Conservation (phyloP, 2,888 invertebrate species). For the Perizoma flavofasciatum region DNA sequence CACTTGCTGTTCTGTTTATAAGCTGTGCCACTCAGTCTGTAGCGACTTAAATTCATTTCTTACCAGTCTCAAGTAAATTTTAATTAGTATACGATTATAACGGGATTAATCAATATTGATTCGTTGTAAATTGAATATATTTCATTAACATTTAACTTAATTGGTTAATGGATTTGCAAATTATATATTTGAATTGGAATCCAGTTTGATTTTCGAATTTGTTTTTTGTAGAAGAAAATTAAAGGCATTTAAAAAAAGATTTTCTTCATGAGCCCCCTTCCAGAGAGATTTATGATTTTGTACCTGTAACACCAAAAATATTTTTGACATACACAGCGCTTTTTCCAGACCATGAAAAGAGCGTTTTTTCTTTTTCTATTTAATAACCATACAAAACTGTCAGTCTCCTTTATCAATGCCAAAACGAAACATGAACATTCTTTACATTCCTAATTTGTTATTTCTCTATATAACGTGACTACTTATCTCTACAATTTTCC, state of each 20-base stretch:
- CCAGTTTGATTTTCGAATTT: neutral
- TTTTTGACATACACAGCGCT: too few species aligned
- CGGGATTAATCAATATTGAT: neutral
- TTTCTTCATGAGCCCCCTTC: too few species aligned
- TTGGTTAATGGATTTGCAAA: neutral
- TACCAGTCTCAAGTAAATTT: conserved; percentile 1
- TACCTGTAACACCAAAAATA: too few species aligned
- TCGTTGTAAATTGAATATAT: neutral
- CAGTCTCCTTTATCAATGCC: too few species aligned
- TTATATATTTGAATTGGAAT: neutral
- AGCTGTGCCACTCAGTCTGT: neutral
- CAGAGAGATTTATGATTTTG: too few species aligned
- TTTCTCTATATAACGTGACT: conserved; percentile 8
- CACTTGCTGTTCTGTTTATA: neutral
- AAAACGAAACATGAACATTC: too few species aligned
- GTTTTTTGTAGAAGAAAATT: too few species aligned
- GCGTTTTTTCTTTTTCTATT: too few species aligned
- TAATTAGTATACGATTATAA: neutral
- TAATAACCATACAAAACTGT: too few species aligned
- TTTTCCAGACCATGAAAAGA: too few species aligned
- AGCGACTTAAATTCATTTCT: neutral
- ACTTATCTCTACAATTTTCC: conserved; percentile 24
- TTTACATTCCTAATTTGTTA: conserved; percentile 5
- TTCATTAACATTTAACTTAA: neutral
- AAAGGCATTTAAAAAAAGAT: too few species aligned